Base-by-base conservation (phyloP, 2,888 invertebrate genomes). In the Cerastoderma edule region DNA sequence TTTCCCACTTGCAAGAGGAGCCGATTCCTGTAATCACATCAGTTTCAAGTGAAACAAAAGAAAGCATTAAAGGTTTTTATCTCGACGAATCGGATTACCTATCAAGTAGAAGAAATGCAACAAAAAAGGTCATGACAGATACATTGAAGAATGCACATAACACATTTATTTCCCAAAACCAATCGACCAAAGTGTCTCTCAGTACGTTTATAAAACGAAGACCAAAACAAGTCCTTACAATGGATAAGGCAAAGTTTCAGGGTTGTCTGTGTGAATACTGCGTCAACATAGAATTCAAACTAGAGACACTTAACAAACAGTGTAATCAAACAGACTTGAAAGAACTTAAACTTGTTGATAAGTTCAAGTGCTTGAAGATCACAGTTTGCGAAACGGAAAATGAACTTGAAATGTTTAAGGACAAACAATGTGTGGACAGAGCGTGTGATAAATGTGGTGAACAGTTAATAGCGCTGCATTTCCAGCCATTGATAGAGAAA, bases 201-300 rank as follows among this genome's bases (percentile, higher is more conserved):
- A 53, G 53, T 64, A 48, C 30, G 6, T 70, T 70, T 28, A 33
- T 19, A 4, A 64, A 63, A 46, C 64, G 46, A 27, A 70, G 64
- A 50, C 70, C 64, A 27, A 70, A 64, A 54, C 22, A 70, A 53
- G 64, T 64, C 1, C 35, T 64, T 19, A 63, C 64, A 22, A 24
- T 63, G 32, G 33, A 53, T 33, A 35, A 64, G 19, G 13, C 27
- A 30, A 63, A 48, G 35, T 64, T 70, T 53, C 22, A 50, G n/a
- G 28, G 32, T 27, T 63, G 70, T 53, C 50, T 70, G 4, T 70
- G 70, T 53, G 63, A 70, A 39, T 70, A 70, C 32, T 70, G 70
- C 39, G 13, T 48, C 22, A 70, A 70, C 35, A 30, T 70, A 24
- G 22, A 53, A 53, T 64, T 27, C 24, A 70, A 70, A 64, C 27